Evolutionary conservation across 23 tunicate species (phyloP).

Genomic region (Trididemnum miniatum): DNA sequence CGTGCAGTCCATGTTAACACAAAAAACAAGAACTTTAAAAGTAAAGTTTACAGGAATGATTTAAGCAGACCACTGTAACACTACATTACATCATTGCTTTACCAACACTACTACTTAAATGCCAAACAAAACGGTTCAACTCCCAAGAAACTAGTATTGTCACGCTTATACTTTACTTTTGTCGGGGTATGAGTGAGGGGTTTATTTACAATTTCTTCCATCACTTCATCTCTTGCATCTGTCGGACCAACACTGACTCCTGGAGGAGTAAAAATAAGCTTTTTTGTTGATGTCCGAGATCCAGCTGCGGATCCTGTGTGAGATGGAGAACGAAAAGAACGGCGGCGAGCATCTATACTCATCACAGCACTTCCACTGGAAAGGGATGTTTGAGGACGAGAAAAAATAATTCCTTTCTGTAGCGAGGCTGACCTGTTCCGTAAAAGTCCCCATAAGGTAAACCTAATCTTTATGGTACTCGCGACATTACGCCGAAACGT

Average conservation of each 20-base stretch:
- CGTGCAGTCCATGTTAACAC: no score
- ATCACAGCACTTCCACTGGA: conserved; percentile 29
- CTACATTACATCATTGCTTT: no score
- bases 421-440: conserved; percentile 24
- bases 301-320: conserved; percentile 16
- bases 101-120: no score
- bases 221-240: conserved; percentile 81
- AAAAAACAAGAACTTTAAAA: no score
- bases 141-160: no score
- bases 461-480: no score
- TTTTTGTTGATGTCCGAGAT: conserved; percentile 54
- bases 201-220: conserved; percentile 77
- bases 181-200: conserved; percentile 52
- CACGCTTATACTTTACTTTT: no score
- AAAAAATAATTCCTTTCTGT: not conserved
- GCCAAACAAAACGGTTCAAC: no score
- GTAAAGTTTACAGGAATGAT: no score
- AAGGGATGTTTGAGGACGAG: conserved; percentile 63
- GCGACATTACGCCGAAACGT: no score
- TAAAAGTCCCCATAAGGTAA: no score
- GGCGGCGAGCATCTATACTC: conserved; percentile 5
- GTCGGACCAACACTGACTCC: conserved; percentile 62
- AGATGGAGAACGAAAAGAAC: conserved; percentile 13
- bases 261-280: conserved; percentile 74
- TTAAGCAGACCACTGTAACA: no score